phyloP scores from a whole-genome alignment of 2,888 invertebrate species.

The Adelognathus sp. region DNA sequence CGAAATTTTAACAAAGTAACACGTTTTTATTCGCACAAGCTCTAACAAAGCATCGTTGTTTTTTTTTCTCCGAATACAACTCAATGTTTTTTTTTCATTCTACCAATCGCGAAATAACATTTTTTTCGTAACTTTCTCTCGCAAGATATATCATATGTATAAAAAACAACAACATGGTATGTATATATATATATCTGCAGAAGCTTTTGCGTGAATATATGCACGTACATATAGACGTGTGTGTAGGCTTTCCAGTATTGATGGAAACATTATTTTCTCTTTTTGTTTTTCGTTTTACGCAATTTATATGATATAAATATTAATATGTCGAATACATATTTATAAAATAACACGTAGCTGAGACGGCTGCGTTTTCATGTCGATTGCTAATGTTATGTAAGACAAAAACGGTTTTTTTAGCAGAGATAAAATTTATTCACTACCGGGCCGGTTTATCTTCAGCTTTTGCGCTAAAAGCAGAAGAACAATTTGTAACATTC shows the following conservation, averaged over 20 bases:
- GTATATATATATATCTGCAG: slow-evolving; percentile 37
- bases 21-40: slow-evolving; percentile 55
- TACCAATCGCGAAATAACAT: slow-evolving; percentile 51
- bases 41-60: slow-evolving; percentile 51
- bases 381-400: background rate
- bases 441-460: slow-evolving; percentile 15
- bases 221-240: background rate
- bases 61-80: background rate
- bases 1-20: slow-evolving; percentile 46
- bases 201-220: slow-evolving; percentile 44
- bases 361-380: background rate
- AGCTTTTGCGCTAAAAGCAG: background rate
- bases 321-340: slow-evolving; percentile 17
- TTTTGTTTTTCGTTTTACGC: background rate
- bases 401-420: background rate
- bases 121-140: slow-evolving; percentile 43
- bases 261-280: background rate
- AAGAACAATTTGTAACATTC: background rate
- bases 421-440: background rate
- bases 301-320: background rate
- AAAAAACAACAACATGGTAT: slow-evolving; percentile 52
- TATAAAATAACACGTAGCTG: slow-evolving; percentile 34
- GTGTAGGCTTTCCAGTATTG: slow-evolving; percentile 22
- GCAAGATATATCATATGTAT: slow-evolving; percentile 52
- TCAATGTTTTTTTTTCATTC: background rate